These are phyloP conservation scores for Drosophila suzukii DNA, from an alignment of 1,140 invertebrate species.

Conservation along the genomic window DNA sequence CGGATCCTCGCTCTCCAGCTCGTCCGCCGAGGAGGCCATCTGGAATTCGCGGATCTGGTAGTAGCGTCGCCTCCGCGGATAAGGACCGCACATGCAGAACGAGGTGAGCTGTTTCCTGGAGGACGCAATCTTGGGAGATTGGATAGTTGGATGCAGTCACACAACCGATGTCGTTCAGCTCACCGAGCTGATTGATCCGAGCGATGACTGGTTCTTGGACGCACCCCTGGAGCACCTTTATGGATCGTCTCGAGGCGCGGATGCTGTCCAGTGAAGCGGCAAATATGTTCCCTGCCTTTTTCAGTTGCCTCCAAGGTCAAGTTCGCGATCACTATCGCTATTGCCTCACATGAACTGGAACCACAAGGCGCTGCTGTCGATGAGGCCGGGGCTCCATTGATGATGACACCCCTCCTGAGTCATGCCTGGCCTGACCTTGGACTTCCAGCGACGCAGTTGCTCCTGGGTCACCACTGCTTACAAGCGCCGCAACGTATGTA, in stretches of 20 bases:
- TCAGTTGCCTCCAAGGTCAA: slow-evolving; percentile 34
- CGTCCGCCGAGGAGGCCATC: slow-evolving; percentile 76
- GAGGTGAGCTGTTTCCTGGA: slow-evolving; percentile 77
- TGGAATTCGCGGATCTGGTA: slow-evolving; percentile 80
- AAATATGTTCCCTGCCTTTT: slow-evolving; percentile 61
- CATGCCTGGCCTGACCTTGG: background rate
- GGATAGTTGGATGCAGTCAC: slow-evolving; percentile 3
- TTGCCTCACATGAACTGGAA: slow-evolving; percentile 62
- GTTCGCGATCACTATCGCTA: slow-evolving; percentile 50
- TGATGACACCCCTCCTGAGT: background rate
- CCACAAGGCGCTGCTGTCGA: slow-evolving; percentile 70
- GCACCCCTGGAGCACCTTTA: slow-evolving; percentile 26
- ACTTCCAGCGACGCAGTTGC: slow-evolving; percentile 47
- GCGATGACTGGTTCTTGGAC: slow-evolving; percentile 6
- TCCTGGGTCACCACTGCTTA: slow-evolving; percentile 45
- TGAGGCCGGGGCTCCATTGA: slow-evolving; percentile 6
- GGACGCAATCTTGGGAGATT: slow-evolving; percentile 77
- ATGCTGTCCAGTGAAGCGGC: slow-evolving; percentile 42
- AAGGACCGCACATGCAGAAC: slow-evolving; percentile 78
- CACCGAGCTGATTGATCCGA: slow-evolving; percentile 50
- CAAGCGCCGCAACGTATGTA: slow-evolving; percentile 11
- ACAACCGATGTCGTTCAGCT: slow-evolving; percentile 38
- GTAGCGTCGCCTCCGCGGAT: slow-evolving; percentile 68
- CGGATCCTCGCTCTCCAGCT: slow-evolving; percentile 76
- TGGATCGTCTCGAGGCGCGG: slow-evolving; percentile 16